These are phyloP conservation scores for Mycteria americana DNA, from an alignment of 2,797 vertebrate genomes.

Conservation along the genomic window DNA sequence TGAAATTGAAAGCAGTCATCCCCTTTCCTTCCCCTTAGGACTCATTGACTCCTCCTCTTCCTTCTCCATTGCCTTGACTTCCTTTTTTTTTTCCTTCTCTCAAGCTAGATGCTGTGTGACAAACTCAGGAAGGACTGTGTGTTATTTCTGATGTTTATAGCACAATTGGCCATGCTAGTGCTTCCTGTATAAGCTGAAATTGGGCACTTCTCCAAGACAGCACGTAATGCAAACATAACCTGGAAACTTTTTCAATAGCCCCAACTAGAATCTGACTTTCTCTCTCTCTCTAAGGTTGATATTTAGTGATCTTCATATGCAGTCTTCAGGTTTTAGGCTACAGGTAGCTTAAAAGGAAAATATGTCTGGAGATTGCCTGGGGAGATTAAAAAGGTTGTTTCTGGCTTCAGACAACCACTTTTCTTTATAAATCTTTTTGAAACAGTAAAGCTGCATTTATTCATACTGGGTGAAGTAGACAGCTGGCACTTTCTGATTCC, in stretches of 20 bases:
- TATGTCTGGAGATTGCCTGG: neutral
- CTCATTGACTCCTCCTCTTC: neutral
- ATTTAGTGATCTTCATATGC: neutral
- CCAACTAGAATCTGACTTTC: neutral
- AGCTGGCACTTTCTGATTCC: slow-evolving; percentile 47
- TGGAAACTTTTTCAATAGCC: neutral
- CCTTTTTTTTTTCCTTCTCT: neutral
- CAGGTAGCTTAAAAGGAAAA: neutral
- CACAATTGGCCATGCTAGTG: neutral
- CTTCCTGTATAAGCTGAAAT: neutral
- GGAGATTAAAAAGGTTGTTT: neutral
- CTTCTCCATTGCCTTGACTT: neutral
- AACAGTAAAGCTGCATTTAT: slow-evolving; percentile 45
- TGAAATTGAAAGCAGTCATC: neutral
- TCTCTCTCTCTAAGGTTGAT: neutral
- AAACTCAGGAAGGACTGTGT: neutral
- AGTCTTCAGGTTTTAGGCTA: neutral
- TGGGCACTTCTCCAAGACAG: neutral
- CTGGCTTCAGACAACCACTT: neutral
- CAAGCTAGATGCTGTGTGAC: neutral
- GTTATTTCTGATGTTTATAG: neutral
- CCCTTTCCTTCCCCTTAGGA: slow-evolving; percentile 12
- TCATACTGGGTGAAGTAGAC: slow-evolving; percentile 28
- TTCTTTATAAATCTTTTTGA: slow-evolving; percentile 15
- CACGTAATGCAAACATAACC: neutral